Evolutionary conservation across 1,140 invertebrate species (phyloP), one percentile per base, ranked within the genome.

Genomic region (Bombus superbus): DNA sequence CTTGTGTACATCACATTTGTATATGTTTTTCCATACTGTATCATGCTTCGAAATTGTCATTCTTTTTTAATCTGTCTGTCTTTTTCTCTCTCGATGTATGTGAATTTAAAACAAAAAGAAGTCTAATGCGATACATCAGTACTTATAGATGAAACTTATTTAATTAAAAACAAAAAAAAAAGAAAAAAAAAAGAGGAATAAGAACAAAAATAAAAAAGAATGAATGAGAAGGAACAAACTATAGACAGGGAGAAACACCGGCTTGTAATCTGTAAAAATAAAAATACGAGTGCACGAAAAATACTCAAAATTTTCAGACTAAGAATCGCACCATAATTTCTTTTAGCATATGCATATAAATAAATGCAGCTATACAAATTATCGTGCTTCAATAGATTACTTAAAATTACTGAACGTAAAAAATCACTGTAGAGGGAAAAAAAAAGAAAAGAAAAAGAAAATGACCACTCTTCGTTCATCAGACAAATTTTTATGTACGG

Each of bases 291-390:
- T 15, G 73, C 2, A 82, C 25, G 42, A 35, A n/a, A 62, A 40
- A 77, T 32, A 53, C 47, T 32, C 32, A 68, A 59, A 68, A 83
- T 59, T 40, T n/a, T 18, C 10, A 57, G 22, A 44, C 18, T 28
- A 25, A 84, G 28, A 47, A 11, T 42, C n/a, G 57, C 57, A 81
- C 77, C 83, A 64, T 3, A n/a, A 40, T n/a, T 78, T 32, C 28
- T 59, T 59, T 42, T 10, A 10, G 4, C 22, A 35, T 25, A 28
- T 42, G 62, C n/a, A 71, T 8, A 32, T 35, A 44, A 44, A 68
- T 68, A 85, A 69, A 85, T 81, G 78, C 71, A 81, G 22, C 10
- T 64, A 18, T 59, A 38, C 40, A 71, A 71, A 84, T 59, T 28
- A 69, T 69, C 40, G 10, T 42, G 38, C 1, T n/a, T 42, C 15